Evolutionary conservation across 2,888 invertebrate species (phyloP).

Genomic region (Agrochola lychnidis): DNA sequence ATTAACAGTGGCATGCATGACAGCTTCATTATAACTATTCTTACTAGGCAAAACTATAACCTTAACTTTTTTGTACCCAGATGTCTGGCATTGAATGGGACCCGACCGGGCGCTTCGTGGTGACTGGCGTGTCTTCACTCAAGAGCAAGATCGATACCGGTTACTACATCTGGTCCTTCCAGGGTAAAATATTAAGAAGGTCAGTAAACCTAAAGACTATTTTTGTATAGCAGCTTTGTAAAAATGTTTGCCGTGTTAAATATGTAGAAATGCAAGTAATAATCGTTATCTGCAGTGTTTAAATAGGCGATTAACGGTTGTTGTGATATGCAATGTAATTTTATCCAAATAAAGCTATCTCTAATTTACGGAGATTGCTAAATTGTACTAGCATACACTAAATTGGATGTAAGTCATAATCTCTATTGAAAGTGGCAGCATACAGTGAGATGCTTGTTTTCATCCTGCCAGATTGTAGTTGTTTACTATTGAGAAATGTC

Average conservation of each 20-base stretch:
- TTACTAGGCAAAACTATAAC: no score
- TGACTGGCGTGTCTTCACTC: slow-evolving; percentile 98
- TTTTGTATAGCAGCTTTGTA: background rate
- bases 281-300: background rate
- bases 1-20: no score
- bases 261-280: background rate
- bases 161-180: slow-evolving; percentile 99
- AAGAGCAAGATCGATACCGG: slow-evolving; percentile 98
- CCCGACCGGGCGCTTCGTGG: slow-evolving; percentile 99
- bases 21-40: no score
- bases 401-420: background rate
- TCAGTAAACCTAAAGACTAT: slow-evolving; percentile 53
- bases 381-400: no score
- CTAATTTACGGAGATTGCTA: background rate
- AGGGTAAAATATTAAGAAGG: slow-evolving; percentile 93
- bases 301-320: background rate
- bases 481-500: background rate
- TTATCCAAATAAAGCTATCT: background rate
- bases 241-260: slow-evolving; percentile 13
- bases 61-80: slow-evolving; percentile 77
- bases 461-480: background rate
- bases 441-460: background rate
- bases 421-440: background rate
- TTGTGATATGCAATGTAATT: background rate
- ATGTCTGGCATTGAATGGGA: slow-evolving; percentile 99